Conservation (phyloP, 2,113 vertebrate species). For the Leiothrix lutea region DNA sequence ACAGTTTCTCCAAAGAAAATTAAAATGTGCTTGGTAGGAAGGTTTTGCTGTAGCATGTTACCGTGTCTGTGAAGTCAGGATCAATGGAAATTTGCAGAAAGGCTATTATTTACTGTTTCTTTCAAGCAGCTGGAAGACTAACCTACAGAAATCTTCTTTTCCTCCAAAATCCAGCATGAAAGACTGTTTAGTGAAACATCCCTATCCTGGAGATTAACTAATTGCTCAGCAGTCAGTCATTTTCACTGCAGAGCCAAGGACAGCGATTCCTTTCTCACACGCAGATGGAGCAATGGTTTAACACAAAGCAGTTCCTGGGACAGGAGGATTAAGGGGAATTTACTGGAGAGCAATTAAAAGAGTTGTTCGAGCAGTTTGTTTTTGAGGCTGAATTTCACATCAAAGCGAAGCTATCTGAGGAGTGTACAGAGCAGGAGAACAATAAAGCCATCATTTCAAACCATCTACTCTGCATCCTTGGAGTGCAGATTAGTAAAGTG, state of each 20-base stretch:
- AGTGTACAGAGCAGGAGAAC: not conserved
- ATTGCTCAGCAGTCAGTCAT: conserved; percentile 55
- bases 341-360: conserved; percentile 58
- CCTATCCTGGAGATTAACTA: conserved; percentile 50
- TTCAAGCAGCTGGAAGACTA: conserved; percentile 7
- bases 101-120: conserved; percentile 33
- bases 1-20: conserved; percentile 7
- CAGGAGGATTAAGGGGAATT: conserved; percentile 58
- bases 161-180: conserved; percentile 43
- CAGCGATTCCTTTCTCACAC: not conserved
- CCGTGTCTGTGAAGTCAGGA: not conserved
- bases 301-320: conserved; percentile 27
- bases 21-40: not conserved
- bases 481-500: conserved; percentile 15
- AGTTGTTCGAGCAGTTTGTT: conserved; percentile 39
- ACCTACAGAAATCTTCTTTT: conserved; percentile 24
- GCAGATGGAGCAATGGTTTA: conserved; percentile 6
- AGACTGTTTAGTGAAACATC: conserved; percentile 32
- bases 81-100: conserved; percentile 30
- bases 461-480: not conserved
- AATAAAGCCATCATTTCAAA: conserved; percentile 17
- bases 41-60: not conserved
- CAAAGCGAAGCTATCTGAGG: conserved; percentile 22
- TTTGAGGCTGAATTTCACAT: conserved; percentile 42
- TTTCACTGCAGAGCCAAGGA: conserved; percentile 25